Evolutionary conservation across 2,888 invertebrate species (phyloP).

Genomic region (Pristionchus arcanus): DNA sequence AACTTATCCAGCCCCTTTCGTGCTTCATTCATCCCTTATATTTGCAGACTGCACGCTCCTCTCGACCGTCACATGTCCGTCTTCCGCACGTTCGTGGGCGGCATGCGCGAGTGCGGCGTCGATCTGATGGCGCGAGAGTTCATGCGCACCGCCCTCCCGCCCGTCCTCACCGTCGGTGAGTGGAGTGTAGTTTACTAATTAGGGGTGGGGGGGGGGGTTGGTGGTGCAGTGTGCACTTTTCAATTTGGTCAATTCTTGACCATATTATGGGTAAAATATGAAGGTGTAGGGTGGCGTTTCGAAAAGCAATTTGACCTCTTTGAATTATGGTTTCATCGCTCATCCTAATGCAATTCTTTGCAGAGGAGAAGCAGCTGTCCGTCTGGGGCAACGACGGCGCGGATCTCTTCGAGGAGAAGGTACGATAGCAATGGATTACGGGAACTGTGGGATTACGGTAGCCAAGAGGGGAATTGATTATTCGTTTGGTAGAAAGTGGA

Average conservation of each 20-base stretch:
- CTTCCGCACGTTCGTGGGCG: conserved; percentile 62
- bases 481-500: no score
- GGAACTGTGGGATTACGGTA: not conserved
- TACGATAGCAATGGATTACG: not conserved
- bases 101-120: conserved; percentile 87
- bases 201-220: no score
- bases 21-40: not conserved
- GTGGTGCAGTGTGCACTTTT: no score
- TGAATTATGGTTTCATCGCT: not conserved
- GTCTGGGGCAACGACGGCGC: conserved; percentile 52
- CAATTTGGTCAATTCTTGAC: no score
- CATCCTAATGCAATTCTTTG: not conserved
- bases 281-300: no score
- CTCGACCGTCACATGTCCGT: conserved; percentile 67
- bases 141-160: conserved; percentile 92
- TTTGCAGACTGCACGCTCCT: conserved; percentile 64
- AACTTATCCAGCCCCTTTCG: no score
- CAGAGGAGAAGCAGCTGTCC: conserved; percentile 54
- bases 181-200: not conserved
- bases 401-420: conserved; percentile 53
- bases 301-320: no score
- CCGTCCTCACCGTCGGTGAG: conserved; percentile 81
- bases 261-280: no score
- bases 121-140: conserved; percentile 91
- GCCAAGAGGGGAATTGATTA: not conserved